Evolutionary conservation across 2,888 invertebrate species (phyloP), one percentile per base, ranked within the genome.

Genomic region (Caenorhabditis panamensis): DNA sequence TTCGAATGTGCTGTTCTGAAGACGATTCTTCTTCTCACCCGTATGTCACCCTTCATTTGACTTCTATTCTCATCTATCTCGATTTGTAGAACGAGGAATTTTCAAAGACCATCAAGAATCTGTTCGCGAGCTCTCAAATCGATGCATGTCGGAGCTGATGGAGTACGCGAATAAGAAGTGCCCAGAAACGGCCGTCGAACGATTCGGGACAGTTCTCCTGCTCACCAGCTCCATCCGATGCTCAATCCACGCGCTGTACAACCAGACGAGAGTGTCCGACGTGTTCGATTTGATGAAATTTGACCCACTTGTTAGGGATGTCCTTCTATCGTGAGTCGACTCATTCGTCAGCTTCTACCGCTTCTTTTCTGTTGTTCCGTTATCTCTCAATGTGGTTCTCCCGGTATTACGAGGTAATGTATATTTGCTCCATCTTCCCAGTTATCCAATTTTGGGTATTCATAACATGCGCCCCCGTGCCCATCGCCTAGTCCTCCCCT

Each of bases 261-360:
- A 83, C 22, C 86, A 85, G 64, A 82, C 83, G 22, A 41, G 77
- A 24, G 82, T 83, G 2, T 79, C 79, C 31, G 86, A 86, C 37
- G 72, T 85, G 28, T 86, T 86, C 79, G 79, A 82, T 24, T 44
- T 86, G 59, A 86, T 86, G 86, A 81, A 64, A 28, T 86, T 86
- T 54, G 83, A 85, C 56, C 77, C 85, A 16, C 80, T 86, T 16
- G 83, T 86, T 18, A 61, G 75, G 20, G 84, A 86, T 53, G 83
- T 84, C 11, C 63, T 83, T 28, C 59, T 85, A 26, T 76, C 82
- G 26, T 82, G 59, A 75, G 64, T 63, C 16, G 5, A 24, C 20
- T 53, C 16, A 31, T 31, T 47, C 36, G 47, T 56, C n/a, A 4
- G 47, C 31, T 37, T 37, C 11, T 26, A 36, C 26, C 16, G 54